phyloP scores from a whole-genome alignment of 2,113 vertebrate genomes.

The Tragelaphus buxtoni region DNA sequence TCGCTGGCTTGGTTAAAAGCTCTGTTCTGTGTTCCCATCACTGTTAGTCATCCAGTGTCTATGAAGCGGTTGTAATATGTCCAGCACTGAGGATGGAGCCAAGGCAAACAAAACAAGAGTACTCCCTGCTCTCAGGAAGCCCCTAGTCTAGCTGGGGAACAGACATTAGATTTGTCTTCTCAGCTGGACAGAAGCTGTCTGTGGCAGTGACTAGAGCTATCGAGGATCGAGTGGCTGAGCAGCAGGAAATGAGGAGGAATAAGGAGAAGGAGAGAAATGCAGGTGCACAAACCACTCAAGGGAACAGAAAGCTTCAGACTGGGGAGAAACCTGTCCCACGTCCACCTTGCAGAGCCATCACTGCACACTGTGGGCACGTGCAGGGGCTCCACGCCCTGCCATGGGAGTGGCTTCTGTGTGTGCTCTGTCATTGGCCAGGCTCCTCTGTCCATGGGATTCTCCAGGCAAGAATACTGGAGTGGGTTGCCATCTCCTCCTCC shows the following conservation, averaged over 20 bases:
- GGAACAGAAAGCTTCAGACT: neutral
- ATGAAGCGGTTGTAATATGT: neutral
- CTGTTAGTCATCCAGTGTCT: neutral
- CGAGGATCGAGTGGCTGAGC: neutral
- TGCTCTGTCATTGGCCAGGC: neutral
- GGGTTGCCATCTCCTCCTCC: neutral
- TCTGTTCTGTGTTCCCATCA: neutral
- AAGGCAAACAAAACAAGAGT: neutral
- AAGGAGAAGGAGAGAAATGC: neutral
- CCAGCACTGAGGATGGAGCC: neutral
- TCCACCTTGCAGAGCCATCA: accelerated
- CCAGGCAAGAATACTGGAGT: neutral
- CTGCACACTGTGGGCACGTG: neutral
- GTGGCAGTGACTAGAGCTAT: neutral
- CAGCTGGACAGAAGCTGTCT: neutral
- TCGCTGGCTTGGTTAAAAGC: neutral
- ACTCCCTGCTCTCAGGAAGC: neutral
- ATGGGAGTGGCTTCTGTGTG: neutral
- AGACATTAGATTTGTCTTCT: constrained; percentile 3
- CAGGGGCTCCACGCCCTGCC: too few species aligned
- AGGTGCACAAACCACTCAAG: neutral
- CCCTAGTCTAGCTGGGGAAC: neutral
- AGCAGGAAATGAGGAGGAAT: neutral
- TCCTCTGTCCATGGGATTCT: neutral
- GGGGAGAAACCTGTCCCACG: neutral